Base-by-base conservation (phyloP, 2,113 vertebrate species). In the Myrmecobius fasciatus region DNA sequence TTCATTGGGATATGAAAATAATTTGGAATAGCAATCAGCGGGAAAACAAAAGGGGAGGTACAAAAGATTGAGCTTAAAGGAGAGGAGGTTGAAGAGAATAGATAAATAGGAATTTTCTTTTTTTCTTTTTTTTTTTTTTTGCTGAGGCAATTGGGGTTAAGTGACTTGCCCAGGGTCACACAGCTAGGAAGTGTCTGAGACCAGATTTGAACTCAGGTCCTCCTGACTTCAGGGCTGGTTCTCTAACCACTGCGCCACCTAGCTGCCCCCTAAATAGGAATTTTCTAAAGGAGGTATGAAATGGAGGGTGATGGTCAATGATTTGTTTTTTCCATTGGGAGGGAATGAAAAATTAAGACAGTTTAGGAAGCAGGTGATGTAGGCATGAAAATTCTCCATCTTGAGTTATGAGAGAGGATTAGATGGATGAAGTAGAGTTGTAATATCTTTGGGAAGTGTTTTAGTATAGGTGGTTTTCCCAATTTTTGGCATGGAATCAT, bases 331-430 rank as follows among this genome's bases (percentile, higher is more conserved):
- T 96, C 56, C 20, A 43, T 22, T 95, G 53, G 90, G 52, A 94
- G 31, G 92, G 89, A 96, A 96, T 93, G 48, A 92, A 92, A n/a
- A 51, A 92, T 8, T 67, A 67, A 95, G 88, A 95, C 28, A 53
- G 90, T 43, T 93, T 93, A 91, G 67, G 22, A 94, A 89, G 54
- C 6, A 8, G 91, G 92, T 94, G 92, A 36, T 91, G 31, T 92
- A 91, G 49, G 48, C 92, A 53, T 14, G 28, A 96, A 43, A 92
- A 53, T 54, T 93, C 93, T 94, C 89, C 88, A 43, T 75, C 6
- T 75, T 75, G 36, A 95, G 25, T 94, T 96, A 92, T 43, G 91
- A 75, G 67, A 95, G 95, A 92, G 9, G 90, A 36, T 52, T 9
- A 60, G 4, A 60, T 92, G 89, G 67, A 96, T 53, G 5, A 75